These are phyloP conservation scores for Psammodynastes pulverulentus DNA, from an alignment of 2,113 vertebrate species.

Conservation along the genomic window DNA sequence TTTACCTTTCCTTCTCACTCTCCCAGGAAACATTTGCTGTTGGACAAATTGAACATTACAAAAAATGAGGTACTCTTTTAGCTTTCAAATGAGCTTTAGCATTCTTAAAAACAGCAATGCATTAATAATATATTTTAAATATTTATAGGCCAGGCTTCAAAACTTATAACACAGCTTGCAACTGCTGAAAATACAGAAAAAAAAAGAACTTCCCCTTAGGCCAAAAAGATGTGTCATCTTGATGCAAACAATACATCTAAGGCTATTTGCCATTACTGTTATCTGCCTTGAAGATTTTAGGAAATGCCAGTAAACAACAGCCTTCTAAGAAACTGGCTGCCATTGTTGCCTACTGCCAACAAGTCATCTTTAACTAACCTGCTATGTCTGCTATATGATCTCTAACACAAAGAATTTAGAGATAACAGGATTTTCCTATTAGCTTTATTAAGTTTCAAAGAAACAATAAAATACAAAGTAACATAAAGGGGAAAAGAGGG, in stretches of 20 bases:
- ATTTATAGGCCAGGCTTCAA: neutral
- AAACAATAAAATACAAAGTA: neutral
- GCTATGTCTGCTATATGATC: neutral
- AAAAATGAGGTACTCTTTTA: neutral
- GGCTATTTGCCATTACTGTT: neutral
- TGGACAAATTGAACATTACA: neutral
- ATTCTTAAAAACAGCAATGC: neutral
- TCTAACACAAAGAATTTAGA: neutral
- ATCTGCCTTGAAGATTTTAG: neutral
- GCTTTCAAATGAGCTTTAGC: neutral
- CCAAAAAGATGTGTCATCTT: neutral
- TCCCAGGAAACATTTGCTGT: neutral
- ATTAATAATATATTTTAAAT: neutral
- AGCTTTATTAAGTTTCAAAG: too few species aligned
- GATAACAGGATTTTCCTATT: neutral
- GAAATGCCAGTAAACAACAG: neutral
- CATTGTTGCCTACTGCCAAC: neutral
- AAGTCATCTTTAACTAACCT: neutral
- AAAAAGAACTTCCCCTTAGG: neutral
- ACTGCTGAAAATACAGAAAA: neutral
- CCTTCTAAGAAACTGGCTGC: neutral
- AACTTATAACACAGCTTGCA: neutral
- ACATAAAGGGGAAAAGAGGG: neutral
- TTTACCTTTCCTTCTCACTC: neutral
- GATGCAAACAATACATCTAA: neutral